Conservation (phyloP, 2,797 vertebrate genomes). For the Gephyroberyx darwinii region DNA sequence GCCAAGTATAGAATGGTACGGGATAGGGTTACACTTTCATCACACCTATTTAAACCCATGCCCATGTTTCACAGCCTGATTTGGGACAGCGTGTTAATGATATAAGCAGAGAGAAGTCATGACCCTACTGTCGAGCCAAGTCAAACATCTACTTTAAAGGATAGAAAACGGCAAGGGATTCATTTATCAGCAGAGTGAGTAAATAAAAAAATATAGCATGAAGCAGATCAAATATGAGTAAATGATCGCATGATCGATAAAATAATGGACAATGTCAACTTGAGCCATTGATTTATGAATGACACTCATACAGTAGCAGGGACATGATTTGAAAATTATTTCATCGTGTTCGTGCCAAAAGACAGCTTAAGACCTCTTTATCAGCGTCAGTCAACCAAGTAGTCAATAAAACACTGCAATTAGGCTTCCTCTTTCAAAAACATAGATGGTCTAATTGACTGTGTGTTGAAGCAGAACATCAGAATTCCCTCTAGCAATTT, state of each 20-base stretch:
- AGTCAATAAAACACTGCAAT: conserved; percentile 68
- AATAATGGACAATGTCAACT: conserved; percentile 22
- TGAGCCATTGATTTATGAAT: conserved; percentile 36
- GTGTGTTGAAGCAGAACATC: conserved; percentile 70
- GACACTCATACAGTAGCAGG: conserved; percentile 48
- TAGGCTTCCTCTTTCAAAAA: conserved; percentile 66
- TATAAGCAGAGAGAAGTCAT: conserved; percentile 48
- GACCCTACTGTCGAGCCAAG: conserved; percentile 35
- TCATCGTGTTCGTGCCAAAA: conserved; percentile 62
- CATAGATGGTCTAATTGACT: conserved; percentile 70
- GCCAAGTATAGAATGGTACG: conserved; percentile 61
- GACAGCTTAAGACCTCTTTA: conserved; percentile 71
- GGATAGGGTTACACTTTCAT: conserved; percentile 67
- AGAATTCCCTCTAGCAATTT: conserved; percentile 58
- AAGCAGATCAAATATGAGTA: conserved; percentile 5
- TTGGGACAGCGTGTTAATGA: conserved; percentile 58
- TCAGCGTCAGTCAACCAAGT: conserved; percentile 73
- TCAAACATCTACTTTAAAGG: conserved; percentile 18
- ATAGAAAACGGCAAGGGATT: neutral
- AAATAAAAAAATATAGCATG: conserved; percentile 33
- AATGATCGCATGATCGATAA: neutral
- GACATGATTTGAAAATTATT: conserved; percentile 57
- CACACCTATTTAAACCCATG: conserved; percentile 71
- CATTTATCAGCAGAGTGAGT: conserved; percentile 15
- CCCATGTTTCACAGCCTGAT: conserved; percentile 57